phyloP scores from a whole-genome alignment of 2,888 invertebrate species.

The Entomobrya multifasciata region DNA sequence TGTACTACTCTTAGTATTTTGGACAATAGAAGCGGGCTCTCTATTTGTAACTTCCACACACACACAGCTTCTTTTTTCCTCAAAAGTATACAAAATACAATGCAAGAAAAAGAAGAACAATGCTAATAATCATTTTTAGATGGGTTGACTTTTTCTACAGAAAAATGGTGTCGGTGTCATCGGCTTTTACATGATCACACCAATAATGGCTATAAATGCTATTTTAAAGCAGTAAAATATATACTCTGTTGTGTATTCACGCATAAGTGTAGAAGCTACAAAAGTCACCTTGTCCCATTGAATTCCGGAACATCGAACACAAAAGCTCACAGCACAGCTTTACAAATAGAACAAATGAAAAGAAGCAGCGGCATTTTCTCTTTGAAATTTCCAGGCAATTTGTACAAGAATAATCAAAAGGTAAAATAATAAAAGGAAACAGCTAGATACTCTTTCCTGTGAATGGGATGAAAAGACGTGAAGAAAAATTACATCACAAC shows the following conservation, averaged over 20 bases:
- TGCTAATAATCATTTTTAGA: conserved; percentile 35
- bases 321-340: neutral
- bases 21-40: conserved; percentile 63
- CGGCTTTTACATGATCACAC: conserved; percentile 35
- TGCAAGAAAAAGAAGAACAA: conserved; percentile 25
- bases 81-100: conserved; percentile 24
- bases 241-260: neutral
- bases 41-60: neutral
- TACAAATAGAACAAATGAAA: conserved; percentile 33
- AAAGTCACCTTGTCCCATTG: conserved; percentile 47
- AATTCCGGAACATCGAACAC: neutral
- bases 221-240: neutral
- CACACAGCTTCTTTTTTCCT: neutral
- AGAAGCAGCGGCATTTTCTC: conserved; percentile 37
- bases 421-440: neutral
- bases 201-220: conserved; percentile 8
- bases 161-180: conserved; percentile 63
- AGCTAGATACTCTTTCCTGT: conserved; percentile 34
- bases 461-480: conserved; percentile 56
- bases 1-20: neutral
- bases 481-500: conserved; percentile 68
- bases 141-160: conserved; percentile 46
- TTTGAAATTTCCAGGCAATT: conserved; percentile 69
- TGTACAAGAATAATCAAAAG: conserved; percentile 49
- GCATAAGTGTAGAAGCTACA: conserved; percentile 39